phyloP scores from a whole-genome alignment of 2,797 vertebrate species.

The Brachyrhaphis roseni region DNA sequence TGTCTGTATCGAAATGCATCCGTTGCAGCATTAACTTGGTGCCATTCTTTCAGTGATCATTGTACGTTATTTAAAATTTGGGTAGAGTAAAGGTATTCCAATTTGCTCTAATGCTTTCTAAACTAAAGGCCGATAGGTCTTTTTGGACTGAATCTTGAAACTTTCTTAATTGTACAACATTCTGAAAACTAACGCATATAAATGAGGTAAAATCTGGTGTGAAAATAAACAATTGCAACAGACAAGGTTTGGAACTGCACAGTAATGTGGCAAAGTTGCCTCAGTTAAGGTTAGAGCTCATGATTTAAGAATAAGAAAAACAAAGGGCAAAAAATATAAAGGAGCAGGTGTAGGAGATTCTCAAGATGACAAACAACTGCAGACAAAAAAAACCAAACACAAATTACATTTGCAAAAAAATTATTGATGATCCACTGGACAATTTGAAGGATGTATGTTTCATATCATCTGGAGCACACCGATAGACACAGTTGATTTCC shows the following conservation, averaged over 20 bases:
- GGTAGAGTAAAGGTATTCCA: neutral
- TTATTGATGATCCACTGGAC: too few species aligned
- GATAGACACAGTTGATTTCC: slow-evolving; percentile 43
- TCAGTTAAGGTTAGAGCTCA: neutral
- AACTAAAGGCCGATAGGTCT: neutral
- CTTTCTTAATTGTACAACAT: neutral
- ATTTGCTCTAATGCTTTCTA: neutral
- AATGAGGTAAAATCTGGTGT: neutral
- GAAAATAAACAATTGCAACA: neutral
- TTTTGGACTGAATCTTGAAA: neutral
- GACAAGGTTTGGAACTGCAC: neutral
- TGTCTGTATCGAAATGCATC: neutral
- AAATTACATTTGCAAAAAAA: too few species aligned
- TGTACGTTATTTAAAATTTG: neutral
- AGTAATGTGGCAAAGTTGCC: neutral
- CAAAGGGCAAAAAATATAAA: too few species aligned
- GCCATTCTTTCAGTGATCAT: neutral
- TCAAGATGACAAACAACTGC: too few species aligned
- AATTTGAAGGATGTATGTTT: too few species aligned
- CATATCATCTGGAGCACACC: neutral
- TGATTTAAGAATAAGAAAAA: too few species aligned
- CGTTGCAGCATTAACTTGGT: neutral
- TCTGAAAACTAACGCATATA: neutral
- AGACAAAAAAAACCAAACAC: too few species aligned
- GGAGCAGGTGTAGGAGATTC: too few species aligned